Evolutionary conservation across 2,797 vertebrate genomes (phyloP).

Genomic region (Crenichthys baileyi): DNA sequence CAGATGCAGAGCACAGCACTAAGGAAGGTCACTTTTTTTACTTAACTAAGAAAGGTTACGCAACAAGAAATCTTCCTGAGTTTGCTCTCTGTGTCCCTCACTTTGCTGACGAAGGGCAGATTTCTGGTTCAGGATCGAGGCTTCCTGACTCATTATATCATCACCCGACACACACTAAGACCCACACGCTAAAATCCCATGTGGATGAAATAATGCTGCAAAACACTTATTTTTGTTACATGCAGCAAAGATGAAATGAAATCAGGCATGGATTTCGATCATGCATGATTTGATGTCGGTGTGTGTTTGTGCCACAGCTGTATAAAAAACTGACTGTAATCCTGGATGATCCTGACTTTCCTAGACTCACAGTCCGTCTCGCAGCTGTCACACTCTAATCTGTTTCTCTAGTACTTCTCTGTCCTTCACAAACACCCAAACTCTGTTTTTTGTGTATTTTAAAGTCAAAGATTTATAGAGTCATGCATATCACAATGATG

Average conservation of each 20-base stretch:
- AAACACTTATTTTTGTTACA: constrained; percentile 18
- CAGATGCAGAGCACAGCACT: constrained; percentile 14
- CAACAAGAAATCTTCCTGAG: constrained; percentile 41
- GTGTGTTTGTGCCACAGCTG: constrained; percentile 66
- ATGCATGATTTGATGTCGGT: constrained; percentile 22
- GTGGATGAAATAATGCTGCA: constrained; percentile 30
- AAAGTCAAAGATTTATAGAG: constrained; percentile 19
- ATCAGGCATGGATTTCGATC: constrained; percentile 12
- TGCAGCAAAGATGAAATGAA: constrained; percentile 26
- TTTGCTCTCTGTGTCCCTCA: constrained; percentile 28
- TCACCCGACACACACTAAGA: constrained; percentile 20
- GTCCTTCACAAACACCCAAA: constrained; percentile 39
- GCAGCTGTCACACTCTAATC: constrained; percentile 84
- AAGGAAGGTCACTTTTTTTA: constrained; percentile 28
- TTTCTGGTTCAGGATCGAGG: constrained; percentile 35
- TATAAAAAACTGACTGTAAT: constrained; percentile 80
- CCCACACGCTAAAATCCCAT: constrained; percentile 20
- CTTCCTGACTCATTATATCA: constrained; percentile 56
- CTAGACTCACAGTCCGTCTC: constrained; percentile 80
- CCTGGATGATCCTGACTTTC: constrained; percentile 83
- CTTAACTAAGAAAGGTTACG: constrained; percentile 32
- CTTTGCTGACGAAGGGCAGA: constrained; percentile 43
- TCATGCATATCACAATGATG: constrained; percentile 17
- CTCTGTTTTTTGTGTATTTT: constrained; percentile 18
- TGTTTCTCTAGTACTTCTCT: constrained; percentile 45